phyloP scores from a whole-genome alignment of 2,888 invertebrate species.

The Sipunculus nudus region DNA sequence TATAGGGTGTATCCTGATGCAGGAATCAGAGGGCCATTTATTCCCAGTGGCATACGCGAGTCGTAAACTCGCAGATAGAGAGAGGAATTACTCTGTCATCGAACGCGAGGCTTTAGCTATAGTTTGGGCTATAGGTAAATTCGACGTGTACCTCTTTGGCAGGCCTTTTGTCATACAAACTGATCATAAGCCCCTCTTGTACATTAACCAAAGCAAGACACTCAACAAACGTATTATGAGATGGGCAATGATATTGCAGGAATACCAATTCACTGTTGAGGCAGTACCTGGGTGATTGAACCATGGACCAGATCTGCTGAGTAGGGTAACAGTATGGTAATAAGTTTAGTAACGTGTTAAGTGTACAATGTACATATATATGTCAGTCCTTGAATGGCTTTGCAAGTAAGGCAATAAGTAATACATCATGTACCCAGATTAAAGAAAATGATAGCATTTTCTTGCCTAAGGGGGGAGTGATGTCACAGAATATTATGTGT shows the following conservation, averaged over 20 bases:
- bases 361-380: too few relatives aligned
- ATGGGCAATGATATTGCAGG: conserved; percentile 12
- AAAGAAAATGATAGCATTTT: too few relatives aligned
- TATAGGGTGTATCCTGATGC: conserved; percentile 41
- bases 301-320: too few relatives aligned
- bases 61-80: conserved; percentile 31
- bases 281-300: too few relatives aligned
- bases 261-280: conserved; percentile 4
- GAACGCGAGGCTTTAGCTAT: conserved; percentile 39
- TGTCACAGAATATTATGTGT: too few relatives aligned
- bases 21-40: conserved; percentile 13
- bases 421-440: too few relatives aligned
- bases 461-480: too few relatives aligned
- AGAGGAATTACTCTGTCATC: conserved; percentile 33
- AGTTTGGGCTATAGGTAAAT: conserved; percentile 18
- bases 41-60: conserved; percentile 41
- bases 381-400: too few relatives aligned
- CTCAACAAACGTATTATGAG: conserved; percentile 8
- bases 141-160: neutral
- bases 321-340: too few relatives aligned
- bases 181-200: conserved; percentile 15
- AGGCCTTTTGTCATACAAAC: conserved; percentile 2
- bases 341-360: too few relatives aligned
- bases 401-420: too few relatives aligned
- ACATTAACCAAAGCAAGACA: neutral